Percentiles rank a stretch among this genome's conserved stretches.
phyloP scores from a whole-genome alignment of 1,140 invertebrate genomes.

The Pseudobourletiella spinata region DNA sequence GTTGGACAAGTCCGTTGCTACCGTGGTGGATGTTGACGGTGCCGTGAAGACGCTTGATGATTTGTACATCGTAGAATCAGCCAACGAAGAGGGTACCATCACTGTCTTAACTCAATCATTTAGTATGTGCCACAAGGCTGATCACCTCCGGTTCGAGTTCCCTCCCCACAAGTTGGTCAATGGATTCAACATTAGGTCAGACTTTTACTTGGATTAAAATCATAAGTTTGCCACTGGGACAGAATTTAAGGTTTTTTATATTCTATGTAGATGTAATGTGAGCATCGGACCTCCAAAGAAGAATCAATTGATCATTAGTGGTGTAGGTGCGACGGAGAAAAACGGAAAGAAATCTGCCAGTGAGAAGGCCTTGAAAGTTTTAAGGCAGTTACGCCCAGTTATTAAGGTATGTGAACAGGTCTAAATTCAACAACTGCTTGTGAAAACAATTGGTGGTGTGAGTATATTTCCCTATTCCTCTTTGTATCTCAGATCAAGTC shows the following conservation, averaged over 20 bases:
- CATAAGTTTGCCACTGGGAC: too few species aligned
- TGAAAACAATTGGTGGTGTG: too few species aligned
- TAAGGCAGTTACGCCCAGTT: background rate
- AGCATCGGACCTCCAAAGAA: background rate
- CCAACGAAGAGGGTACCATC: slow-evolving; percentile 1
- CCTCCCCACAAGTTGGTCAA: background rate
- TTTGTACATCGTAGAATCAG: background rate
- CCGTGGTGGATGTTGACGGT: background rate
- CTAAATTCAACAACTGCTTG: background rate
- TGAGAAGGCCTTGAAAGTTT: background rate
- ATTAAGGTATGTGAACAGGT: background rate
- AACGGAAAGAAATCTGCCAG: background rate
- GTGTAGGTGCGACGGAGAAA: background rate
- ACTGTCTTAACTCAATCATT: background rate
- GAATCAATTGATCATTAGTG: background rate
- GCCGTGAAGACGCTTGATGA: background rate
- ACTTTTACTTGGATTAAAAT: too few species aligned
- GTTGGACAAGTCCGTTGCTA: background rate
- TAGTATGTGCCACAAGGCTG: background rate
- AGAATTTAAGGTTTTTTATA: background rate
- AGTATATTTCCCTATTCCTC: background rate
- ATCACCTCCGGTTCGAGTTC: background rate
- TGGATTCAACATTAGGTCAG: too few species aligned
- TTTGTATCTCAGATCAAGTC: background rate
- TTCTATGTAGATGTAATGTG: background rate